Base-by-base conservation (phyloP, 2,888 invertebrate genomes). In the Listrodromus nycthemerus region DNA sequence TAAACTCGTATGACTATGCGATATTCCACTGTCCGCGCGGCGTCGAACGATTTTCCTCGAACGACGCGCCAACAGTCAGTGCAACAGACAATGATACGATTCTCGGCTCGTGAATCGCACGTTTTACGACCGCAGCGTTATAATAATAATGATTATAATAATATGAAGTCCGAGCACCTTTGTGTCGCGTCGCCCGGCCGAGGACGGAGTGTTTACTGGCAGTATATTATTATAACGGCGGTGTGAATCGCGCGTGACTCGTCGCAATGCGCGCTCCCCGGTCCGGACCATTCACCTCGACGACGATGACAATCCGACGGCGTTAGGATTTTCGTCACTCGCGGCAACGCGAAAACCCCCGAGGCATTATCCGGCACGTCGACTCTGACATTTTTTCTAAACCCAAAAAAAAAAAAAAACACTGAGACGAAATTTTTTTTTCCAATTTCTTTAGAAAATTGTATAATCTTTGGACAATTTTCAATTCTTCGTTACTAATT, bases 251-350 rank as follows among this genome's bases (percentile, higher is more conserved):
- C 77, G 77, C 61, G 61, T 78, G 69, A 78, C 69, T 70, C 77
- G 77, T 78, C 77, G 61, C 77, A 63, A 78, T 70, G 69, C 77
- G 69, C 77, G 77, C 77, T 67, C 77, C 16, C 45, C 55, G 61
- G 21, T 2, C 4, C 77, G 77, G 77, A 78, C 77, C 77, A 78
- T 78, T 78, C 77, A 78, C 69, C 77, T 78, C 69, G 33, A 70
- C 61, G 10, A 5, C 58, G 41, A 5, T 37, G 41, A 55, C 21
- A 55, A 55, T 55, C 55, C 24, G 21, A 10, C 55, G 10, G 55
- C 7, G 55, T 13, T 55, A 24, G 21, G 0, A 55, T 55, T 55
- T 24, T 24, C 24, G 55, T 24, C 1, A 24, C 55, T 21, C 52
- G 52, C 52, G 10, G 10, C 21, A 4, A 21, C 24, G 55, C 8